These are phyloP conservation scores for Eleginops maclovinus DNA, from an alignment of 2,113 vertebrate species.

Conservation along the genomic window DNA sequence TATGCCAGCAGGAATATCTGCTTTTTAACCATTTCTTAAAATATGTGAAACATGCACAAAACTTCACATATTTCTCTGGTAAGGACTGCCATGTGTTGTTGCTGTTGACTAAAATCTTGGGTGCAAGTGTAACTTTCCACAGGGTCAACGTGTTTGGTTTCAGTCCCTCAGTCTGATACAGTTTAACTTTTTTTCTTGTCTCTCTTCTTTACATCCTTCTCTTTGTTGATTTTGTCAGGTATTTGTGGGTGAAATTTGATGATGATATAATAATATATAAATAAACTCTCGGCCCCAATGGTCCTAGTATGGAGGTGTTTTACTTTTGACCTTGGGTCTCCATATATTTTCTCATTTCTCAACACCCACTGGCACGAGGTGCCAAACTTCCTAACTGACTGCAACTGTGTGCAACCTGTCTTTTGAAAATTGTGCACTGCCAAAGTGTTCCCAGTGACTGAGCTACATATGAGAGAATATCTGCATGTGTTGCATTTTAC, in stretches of 20 bases:
- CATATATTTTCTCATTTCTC: too few species aligned
- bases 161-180: neutral
- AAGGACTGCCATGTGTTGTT: constrained; percentile 55
- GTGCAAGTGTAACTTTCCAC: constrained; percentile 8
- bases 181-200: neutral
- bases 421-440: constrained; percentile 21
- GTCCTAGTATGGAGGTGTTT: too few species aligned
- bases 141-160: constrained; percentile 1
- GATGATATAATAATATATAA: neutral
- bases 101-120: constrained; percentile 23
- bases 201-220: neutral
- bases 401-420: constrained; percentile 25
- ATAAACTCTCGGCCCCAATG: neutral
- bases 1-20: constrained; percentile 73
- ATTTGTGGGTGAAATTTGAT: neutral
- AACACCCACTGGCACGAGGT: too few species aligned
- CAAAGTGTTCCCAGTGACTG: constrained; percentile 37
- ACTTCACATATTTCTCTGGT: constrained; percentile 53
- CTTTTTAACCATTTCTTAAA: constrained; percentile 60
- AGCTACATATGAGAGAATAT: constrained; percentile 30
- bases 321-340: too few species aligned
- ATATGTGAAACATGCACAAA: constrained; percentile 56
- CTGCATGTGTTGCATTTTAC: constrained; percentile 61
- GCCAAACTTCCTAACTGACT: constrained; percentile 7
- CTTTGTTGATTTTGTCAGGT: too few species aligned